Base-by-base conservation (phyloP, 1,140 invertebrate species). In the Orchestia grillus region DNA sequence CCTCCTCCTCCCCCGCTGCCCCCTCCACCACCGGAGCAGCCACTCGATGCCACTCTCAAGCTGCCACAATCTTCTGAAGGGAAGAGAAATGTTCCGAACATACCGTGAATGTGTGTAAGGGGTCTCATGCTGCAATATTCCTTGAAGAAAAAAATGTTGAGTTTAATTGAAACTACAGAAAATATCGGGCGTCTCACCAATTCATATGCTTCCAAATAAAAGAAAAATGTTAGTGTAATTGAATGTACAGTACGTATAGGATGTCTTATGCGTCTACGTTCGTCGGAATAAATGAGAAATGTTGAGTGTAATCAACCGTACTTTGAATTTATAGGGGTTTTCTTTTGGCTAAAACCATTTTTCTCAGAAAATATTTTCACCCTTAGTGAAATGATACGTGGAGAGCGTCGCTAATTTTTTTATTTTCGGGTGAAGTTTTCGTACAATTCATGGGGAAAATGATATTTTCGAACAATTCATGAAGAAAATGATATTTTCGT, bases 1-100 rank as follows among this genome's bases (percentile, higher is more conserved):
- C n/a, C 90, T 23, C 42, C 44, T 40, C 45, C 96, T 11, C 92
- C 96, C 16, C 96, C 96, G 11, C 96, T 96, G 11, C 96, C 96
- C 8, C 42, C 96, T 47, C 98, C 97, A 95, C 95, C 90, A 36
- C 47, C 47, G 44, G 88, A 41, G 44, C 28, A 91, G 0, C 88
- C 41, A 43, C 28, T 91, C 28, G 4, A 91, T 91, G 88, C 88
- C 88, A 91, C 88, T 91, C 88, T 44, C 44, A 43, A 11, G 19
- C 88, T 42, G 3, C 44, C 88, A 42, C 44, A 8, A 42, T 42
- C 88, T 91, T 91, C 44, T 91, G 88, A 42, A 91, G 6, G 11
- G 3, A 91, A 91, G 88, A 77, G 62, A 77, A 77, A 77, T 36
- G 28, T 77, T 53, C 6, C 6, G n/a, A n/a, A n/a, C n/a, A n/a